These are phyloP conservation scores for Cosmorhoe ocellata DNA, from an alignment of 2,888 invertebrate genomes.

Conservation along the genomic window DNA sequence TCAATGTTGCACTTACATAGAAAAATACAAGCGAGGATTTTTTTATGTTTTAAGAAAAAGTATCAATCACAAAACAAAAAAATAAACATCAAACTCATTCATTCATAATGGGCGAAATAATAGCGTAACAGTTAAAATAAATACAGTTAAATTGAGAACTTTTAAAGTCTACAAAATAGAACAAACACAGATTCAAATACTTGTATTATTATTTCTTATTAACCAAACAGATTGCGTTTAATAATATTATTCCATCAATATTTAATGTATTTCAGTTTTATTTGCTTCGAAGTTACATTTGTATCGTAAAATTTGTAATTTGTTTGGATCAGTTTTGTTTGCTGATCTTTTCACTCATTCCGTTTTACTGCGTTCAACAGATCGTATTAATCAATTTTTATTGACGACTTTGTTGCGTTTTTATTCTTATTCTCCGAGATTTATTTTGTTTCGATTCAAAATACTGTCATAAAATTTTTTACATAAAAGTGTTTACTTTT, in stretches of 20 bases:
- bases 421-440: constrained; percentile 11
- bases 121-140: too few relatives aligned
- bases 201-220: background rate
- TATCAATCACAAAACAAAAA: too few relatives aligned
- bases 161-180: too few relatives aligned
- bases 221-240: constrained; percentile 1
- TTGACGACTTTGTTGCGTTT: constrained; percentile 8
- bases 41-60: too few relatives aligned
- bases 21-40: too few relatives aligned
- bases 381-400: constrained; percentile 20
- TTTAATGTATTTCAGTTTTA: constrained; percentile 17
- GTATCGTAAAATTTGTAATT: constrained; percentile 26
- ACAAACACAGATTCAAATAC: too few relatives aligned
- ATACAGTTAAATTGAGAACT: too few relatives aligned
- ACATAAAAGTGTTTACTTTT: too few relatives aligned
- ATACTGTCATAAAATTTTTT: too few relatives aligned
- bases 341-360: constrained; percentile 20
- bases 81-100: too few relatives aligned
- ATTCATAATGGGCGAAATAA: too few relatives aligned
- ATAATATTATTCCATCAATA: constrained; percentile 20
- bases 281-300: constrained; percentile 20
- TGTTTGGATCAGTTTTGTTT: constrained; percentile 14
- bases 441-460: constrained; percentile 3
- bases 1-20: too few relatives aligned
- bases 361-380: constrained; percentile 16